These are phyloP conservation scores for Ailurus styani DNA, from an alignment of 2,113 vertebrate genomes.

Conservation along the genomic window DNA sequence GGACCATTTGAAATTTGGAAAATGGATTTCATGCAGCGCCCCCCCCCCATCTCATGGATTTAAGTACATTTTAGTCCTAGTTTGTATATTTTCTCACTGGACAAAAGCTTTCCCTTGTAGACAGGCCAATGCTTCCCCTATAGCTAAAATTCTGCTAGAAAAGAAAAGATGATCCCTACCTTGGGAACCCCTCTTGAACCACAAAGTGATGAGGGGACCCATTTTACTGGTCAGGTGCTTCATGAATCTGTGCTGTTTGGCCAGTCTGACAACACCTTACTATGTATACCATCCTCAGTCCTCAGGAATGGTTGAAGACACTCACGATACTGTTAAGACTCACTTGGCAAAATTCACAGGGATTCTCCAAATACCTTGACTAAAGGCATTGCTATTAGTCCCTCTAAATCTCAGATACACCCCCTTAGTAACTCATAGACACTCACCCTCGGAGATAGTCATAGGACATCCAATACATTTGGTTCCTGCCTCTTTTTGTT, in stretches of 20 bases:
- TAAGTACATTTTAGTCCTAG: not conserved
- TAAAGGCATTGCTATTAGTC: not conserved
- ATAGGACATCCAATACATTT: not conserved
- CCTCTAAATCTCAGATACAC: not conserved
- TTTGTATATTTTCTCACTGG: not conserved
- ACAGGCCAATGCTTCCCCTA: not conserved
- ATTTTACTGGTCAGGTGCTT: not conserved
- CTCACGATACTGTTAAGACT: not conserved
- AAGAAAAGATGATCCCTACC: not conserved
- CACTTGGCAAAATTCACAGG: not conserved
- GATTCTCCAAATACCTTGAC: not conserved
- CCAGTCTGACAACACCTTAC: not conserved
- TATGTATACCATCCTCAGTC: not conserved
- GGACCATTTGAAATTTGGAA: not conserved
- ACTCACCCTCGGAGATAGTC: not conserved
- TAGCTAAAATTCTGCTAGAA: not conserved
- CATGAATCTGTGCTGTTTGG: not conserved
- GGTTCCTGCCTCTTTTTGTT: not conserved
- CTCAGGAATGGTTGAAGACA: not conserved
- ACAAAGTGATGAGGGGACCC: not conserved
- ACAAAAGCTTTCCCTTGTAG: not conserved
- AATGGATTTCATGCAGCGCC: not conserved
- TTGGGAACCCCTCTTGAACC: not conserved
- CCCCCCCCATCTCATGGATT: not conserved
- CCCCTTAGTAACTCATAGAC: not conserved